Evolutionary conservation across 2,113 vertebrate species (phyloP).

Genomic region (Bos indicus): DNA sequence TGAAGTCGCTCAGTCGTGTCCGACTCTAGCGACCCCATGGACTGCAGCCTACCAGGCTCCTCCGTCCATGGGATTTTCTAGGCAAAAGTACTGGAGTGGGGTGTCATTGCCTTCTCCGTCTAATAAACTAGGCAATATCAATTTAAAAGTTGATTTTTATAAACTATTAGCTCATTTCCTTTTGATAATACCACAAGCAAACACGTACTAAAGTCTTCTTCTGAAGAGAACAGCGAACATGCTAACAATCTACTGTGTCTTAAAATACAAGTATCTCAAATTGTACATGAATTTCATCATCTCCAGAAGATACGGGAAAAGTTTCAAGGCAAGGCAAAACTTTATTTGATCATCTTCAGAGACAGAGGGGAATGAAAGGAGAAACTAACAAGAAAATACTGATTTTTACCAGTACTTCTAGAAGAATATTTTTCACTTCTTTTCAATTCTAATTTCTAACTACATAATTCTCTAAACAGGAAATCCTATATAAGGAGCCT

Average conservation of each 20-base stretch:
- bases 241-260: neutral
- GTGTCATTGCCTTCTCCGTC: no score
- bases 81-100: no score
- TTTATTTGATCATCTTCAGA: neutral
- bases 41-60: no score
- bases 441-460: neutral
- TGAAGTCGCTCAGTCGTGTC: no score
- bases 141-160: neutral
- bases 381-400: neutral
- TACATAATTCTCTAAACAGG: neutral
- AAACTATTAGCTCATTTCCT: neutral
- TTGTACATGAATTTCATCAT: neutral
- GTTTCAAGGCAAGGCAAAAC: fast-evolving
- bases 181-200: neutral
- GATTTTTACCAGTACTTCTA: neutral
- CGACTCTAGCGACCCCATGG: no score
- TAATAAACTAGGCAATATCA: neutral
- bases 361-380: neutral
- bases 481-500: neutral
- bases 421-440: neutral
- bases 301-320: neutral
- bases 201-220: neutral
- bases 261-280: neutral
- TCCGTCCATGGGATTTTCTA: no score
- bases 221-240: neutral